Percentiles rank a stretch among this genome's conserved stretches.
Conservation (phyloP, 2,113 vertebrate genomes). For the Suncus etruscus region DNA sequence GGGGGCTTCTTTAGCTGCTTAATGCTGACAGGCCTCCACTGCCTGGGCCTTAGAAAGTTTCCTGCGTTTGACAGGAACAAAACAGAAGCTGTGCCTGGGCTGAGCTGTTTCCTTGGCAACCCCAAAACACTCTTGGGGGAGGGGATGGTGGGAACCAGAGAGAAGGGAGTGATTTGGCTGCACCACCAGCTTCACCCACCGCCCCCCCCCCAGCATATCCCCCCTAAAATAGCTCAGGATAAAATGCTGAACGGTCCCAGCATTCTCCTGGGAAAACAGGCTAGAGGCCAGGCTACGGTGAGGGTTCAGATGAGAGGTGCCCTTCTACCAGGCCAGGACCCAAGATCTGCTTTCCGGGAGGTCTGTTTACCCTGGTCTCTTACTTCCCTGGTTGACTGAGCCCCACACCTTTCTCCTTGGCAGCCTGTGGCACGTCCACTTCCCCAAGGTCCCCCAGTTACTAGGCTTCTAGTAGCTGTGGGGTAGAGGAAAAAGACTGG, state of each 20-base stretch:
- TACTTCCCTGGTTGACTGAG: too few species aligned
- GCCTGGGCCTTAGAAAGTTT: conserved; percentile 79
- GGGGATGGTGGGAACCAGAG: conserved; percentile 62
- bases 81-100: conserved; percentile 68
- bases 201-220: not conserved
- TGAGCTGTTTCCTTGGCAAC: conserved; percentile 83
- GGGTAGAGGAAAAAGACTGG: too few species aligned
- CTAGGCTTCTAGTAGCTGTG: too few species aligned
- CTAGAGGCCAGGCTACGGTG: not conserved
- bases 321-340: not conserved
- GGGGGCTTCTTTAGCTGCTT: not conserved
- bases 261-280: not conserved
- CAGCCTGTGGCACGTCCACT: too few species aligned
- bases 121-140: conserved; percentile 77
- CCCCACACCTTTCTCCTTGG: not conserved
- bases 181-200: not conserved
- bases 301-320: not conserved
- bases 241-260: conserved; percentile 15
- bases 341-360: not conserved
- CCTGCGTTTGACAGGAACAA: conserved; percentile 68
- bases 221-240: conserved; percentile 59
- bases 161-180: conserved; percentile 31
- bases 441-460: too few species aligned
- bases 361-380: not conserved
- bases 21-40: conserved; percentile 46